A percentile compares a stretch with the other conserved stretches of the same genome.
Evolutionary conservation across 2,888 invertebrate species (phyloP).

Genomic region (Netelia inedita): DNA sequence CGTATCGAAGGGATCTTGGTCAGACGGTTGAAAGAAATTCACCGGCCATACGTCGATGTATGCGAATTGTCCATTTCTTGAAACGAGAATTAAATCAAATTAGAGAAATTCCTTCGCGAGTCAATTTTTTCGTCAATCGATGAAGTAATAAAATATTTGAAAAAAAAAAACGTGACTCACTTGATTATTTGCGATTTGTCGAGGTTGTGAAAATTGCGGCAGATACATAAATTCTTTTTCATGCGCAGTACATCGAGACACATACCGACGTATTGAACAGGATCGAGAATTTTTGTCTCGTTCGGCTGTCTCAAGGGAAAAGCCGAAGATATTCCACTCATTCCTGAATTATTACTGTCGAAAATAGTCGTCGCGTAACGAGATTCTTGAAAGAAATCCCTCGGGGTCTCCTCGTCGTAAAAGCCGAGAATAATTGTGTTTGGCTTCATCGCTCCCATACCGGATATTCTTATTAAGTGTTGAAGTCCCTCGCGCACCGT

Average conservation of each 20-base stretch:
- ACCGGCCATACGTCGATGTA: conserved; percentile 99
- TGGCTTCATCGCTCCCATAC: conserved; percentile 99
- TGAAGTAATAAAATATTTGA: conserved; percentile 26
- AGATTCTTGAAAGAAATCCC: conserved; percentile 91
- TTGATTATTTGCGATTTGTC: conserved; percentile 92
- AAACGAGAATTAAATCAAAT: conserved; percentile 53
- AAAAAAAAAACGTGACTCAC: conserved; percentile 84
- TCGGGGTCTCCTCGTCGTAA: conserved; percentile 91
- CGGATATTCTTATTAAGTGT: conserved; percentile 95
- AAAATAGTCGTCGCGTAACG: conserved; percentile 85
- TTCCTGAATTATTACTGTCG: conserved; percentile 83
- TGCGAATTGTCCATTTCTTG: conserved; percentile 88
- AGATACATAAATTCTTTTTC: conserved; percentile 97
- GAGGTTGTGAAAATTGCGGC: conserved; percentile 94
- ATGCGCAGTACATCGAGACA: conserved; percentile 95
- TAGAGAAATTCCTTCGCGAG: background rate
- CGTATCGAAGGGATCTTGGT: conserved; percentile 94
- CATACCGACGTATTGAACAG: conserved; percentile 92
- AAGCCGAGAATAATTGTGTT: conserved; percentile 98
- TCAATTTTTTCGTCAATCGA: background rate
- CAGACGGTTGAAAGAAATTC: conserved; percentile 93
- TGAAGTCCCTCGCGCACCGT: conserved; percentile 96
- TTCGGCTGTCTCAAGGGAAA: conserved; percentile 87
- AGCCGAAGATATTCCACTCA: conserved; percentile 83
- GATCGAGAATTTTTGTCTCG: conserved; percentile 85